Percentiles rank a stretch among this genome's conserved stretches.
Conservation (phyloP, 2,797 vertebrate genomes). For the Aldrovandia affinis region DNA sequence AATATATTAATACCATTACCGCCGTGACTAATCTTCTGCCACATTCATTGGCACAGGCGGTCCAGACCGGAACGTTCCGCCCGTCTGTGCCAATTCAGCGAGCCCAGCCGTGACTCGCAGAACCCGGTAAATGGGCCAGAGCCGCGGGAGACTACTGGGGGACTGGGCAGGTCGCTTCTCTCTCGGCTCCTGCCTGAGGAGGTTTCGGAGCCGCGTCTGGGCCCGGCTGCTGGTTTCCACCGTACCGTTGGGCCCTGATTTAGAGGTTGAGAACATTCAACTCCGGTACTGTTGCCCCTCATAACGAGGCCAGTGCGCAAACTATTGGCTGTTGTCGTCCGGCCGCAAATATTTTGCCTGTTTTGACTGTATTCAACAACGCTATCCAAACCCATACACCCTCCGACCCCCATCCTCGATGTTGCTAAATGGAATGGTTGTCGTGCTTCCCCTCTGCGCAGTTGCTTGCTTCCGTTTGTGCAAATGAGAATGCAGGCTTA, state of each 20-base stretch:
- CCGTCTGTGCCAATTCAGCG: neutral
- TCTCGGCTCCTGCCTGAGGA: neutral
- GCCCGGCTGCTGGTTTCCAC: neutral
- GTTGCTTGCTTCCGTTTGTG: neutral
- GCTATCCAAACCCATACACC: neutral
- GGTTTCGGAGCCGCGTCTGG: neutral
- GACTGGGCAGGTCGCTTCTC: neutral
- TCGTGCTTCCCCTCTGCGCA: neutral
- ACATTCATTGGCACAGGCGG: neutral
- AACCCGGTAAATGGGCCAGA: neutral
- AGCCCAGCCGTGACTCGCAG: neutral
- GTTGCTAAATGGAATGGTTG: neutral
- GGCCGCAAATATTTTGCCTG: neutral
- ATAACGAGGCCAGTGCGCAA: neutral
- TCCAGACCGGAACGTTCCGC: neutral
- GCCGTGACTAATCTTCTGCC: neutral
- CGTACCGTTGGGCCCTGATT: neutral
- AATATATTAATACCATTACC: slow-evolving; percentile 1
- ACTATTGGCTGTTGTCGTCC: neutral
- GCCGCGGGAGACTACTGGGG: neutral
- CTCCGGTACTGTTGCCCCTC: neutral
- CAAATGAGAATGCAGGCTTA: neutral
- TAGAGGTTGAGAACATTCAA: neutral
- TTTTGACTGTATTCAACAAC: neutral
- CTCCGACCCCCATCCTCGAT: neutral